Conservation (phyloP, 2,113 vertebrate genomes). For the Lepisosteus oculatus region DNA sequence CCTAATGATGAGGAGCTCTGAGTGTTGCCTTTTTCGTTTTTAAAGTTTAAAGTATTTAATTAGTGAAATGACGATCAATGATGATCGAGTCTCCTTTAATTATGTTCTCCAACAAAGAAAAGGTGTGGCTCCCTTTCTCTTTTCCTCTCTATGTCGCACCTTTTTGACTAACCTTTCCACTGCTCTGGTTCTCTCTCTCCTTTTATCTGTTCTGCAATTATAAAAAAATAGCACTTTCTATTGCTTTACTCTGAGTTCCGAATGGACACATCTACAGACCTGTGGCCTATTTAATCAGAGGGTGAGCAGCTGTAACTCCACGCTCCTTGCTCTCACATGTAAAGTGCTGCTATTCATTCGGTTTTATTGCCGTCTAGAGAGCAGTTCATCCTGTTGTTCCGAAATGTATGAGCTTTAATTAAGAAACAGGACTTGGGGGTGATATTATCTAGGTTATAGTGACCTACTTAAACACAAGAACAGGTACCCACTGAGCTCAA, state of each 20-base stretch:
- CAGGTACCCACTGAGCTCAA: slow-evolving; percentile 2
- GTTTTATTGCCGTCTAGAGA: slow-evolving; percentile 7
- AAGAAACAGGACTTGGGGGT: slow-evolving; percentile 11
- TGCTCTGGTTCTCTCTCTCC: too few species aligned
- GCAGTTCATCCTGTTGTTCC: slow-evolving; percentile 11
- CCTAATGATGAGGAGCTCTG: too few species aligned
- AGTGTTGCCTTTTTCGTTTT: too few species aligned
- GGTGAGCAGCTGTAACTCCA: background rate
- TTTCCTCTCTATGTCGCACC: too few species aligned
- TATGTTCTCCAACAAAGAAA: too few species aligned
- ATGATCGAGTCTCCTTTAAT: too few species aligned
- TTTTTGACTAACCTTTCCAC: too few species aligned
- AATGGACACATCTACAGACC: background rate
- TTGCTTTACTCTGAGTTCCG: background rate
- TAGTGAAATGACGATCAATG: too few species aligned
- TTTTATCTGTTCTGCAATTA: too few species aligned
- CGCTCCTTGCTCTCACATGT: background rate
- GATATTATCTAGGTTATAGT: slow-evolving; percentile 20
- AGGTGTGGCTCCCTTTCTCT: too few species aligned
- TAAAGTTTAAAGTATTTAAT: too few species aligned
- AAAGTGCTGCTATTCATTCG: slow-evolving; percentile 2
- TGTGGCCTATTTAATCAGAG: too few species aligned
- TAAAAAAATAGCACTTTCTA: background rate
- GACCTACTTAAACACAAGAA: slow-evolving; percentile 14
- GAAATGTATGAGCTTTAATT: slow-evolving; percentile 14